Conservation (phyloP, 1,140 invertebrate species). For the Thaumatotibia leucotreta region DNA sequence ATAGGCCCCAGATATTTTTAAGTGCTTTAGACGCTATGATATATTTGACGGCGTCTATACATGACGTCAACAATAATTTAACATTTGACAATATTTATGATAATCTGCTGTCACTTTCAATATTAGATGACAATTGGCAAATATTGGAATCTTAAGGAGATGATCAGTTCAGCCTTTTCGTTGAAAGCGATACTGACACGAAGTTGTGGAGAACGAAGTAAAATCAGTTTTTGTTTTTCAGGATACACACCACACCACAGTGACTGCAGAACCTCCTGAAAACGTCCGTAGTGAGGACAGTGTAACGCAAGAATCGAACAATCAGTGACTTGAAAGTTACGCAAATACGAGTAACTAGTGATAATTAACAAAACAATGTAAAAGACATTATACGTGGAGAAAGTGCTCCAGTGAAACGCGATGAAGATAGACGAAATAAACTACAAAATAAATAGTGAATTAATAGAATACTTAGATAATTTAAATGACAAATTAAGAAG, state of each 20-base stretch:
- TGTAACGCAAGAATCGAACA: not conserved
- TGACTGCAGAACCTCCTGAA: conserved; percentile 23
- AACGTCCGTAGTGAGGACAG: not conserved
- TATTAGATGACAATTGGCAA: too few relatives aligned
- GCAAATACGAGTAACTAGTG: not conserved
- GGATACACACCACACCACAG: conserved; percentile 20
- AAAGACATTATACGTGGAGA: not conserved
- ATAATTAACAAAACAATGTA: not conserved
- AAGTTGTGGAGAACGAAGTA: too few relatives aligned
- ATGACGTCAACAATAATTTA: too few relatives aligned
- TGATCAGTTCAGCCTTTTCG: too few relatives aligned
- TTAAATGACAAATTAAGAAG: not conserved
- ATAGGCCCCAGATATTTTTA: too few relatives aligned
- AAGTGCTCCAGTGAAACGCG: not conserved
- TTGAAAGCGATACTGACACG: too few relatives aligned
- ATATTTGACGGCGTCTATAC: too few relatives aligned
- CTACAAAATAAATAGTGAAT: conserved; percentile 32
- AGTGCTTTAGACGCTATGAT: too few relatives aligned
- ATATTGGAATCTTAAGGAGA: too few relatives aligned
- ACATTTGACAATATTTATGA: too few relatives aligned
- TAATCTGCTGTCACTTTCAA: too few relatives aligned
- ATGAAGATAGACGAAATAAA: not conserved
- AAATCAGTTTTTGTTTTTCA: conserved; percentile 16
- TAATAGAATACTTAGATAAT: conserved; percentile 31
- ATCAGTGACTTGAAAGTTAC: not conserved